phyloP scores from a whole-genome alignment of 92 coral and sea anemone genomes.

The Meandrina meandrites region DNA sequence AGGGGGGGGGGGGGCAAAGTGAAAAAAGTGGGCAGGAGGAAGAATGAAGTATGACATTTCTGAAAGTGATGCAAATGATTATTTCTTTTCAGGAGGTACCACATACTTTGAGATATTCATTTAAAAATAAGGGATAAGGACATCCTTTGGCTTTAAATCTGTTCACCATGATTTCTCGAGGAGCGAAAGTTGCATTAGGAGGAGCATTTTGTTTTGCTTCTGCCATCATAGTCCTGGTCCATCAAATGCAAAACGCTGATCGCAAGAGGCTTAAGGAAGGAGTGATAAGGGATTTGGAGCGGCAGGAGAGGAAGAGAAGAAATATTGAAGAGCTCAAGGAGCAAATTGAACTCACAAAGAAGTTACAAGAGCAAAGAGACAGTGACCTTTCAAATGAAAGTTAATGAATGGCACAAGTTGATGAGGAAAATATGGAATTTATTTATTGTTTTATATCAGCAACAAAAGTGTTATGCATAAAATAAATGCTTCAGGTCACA shows the following conservation, averaged over 20 bases:
- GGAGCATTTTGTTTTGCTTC: slow-evolving; percentile 87
- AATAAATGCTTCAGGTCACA: no score
- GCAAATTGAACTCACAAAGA: slow-evolving; percentile 75
- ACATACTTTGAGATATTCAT: not conserved
- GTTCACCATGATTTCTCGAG: slow-evolving; percentile 67
- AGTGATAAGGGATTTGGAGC: slow-evolving; percentile 86
- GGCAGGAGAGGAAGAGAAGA: slow-evolving; percentile 81
- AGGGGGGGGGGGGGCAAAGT: no score
- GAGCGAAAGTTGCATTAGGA: slow-evolving; percentile 78
- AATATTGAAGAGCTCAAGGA: slow-evolving; percentile 71
- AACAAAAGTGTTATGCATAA: not conserved
- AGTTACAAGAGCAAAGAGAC: slow-evolving; percentile 70
- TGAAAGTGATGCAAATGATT: not conserved
- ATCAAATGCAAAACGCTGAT: slow-evolving; percentile 85
- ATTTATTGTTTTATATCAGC: not conserved
- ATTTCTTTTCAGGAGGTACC: not conserved
- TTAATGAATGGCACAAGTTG: not conserved
- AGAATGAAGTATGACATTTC: no score
- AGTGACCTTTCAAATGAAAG: slow-evolving; percentile 16
- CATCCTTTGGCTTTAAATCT: not conserved
- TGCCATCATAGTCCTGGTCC: slow-evolving; percentile 76
- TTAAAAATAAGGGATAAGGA: not conserved
- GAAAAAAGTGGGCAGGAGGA: no score
- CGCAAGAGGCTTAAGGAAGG: slow-evolving; percentile 88
- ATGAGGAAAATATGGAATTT: not conserved